These are phyloP conservation scores for Neosilurus mollespiculum DNA, from an alignment of 2,797 vertebrate genomes.

Conservation along the genomic window DNA sequence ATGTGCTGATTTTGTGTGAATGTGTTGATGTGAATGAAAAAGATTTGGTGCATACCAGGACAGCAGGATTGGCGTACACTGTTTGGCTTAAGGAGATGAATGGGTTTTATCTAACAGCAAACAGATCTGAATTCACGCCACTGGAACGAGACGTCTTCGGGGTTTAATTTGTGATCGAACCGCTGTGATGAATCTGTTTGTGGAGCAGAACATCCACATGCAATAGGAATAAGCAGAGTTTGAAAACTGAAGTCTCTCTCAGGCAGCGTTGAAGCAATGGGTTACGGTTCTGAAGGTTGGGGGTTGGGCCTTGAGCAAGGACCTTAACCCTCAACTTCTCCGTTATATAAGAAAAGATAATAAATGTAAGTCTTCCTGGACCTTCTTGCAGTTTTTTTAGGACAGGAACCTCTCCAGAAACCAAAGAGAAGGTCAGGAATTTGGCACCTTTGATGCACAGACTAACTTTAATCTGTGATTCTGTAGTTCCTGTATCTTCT, in stretches of 20 bases:
- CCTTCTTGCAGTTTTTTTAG: too few species aligned
- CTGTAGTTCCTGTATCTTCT: not conserved
- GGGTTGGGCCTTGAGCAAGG: too few species aligned
- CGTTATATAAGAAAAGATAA: too few species aligned
- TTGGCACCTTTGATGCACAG: not conserved
- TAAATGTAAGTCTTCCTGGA: too few species aligned
- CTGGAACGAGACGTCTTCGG: not conserved
- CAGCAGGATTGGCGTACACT: not conserved
- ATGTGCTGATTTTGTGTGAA: constrained; percentile 1
- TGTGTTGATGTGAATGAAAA: constrained; percentile 19
- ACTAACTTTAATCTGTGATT: not conserved
- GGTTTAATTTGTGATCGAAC: not conserved
- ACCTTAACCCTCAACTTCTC: too few species aligned
- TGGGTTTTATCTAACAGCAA: not conserved
- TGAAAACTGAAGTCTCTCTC: not conserved
- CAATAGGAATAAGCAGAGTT: not conserved
- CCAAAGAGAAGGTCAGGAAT: not conserved
- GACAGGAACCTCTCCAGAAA: too few species aligned
- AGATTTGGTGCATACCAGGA: not conserved
- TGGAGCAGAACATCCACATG: not conserved
- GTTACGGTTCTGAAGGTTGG: too few species aligned
- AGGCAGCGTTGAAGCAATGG: too few species aligned
- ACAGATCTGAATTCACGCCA: not conserved
- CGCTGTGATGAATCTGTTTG: not conserved
- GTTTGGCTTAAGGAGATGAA: not conserved